Percentiles rank a stretch among this genome's conserved stretches.
Conservation (phyloP, 2,888 invertebrate species). For the Octonoba sinensis region DNA sequence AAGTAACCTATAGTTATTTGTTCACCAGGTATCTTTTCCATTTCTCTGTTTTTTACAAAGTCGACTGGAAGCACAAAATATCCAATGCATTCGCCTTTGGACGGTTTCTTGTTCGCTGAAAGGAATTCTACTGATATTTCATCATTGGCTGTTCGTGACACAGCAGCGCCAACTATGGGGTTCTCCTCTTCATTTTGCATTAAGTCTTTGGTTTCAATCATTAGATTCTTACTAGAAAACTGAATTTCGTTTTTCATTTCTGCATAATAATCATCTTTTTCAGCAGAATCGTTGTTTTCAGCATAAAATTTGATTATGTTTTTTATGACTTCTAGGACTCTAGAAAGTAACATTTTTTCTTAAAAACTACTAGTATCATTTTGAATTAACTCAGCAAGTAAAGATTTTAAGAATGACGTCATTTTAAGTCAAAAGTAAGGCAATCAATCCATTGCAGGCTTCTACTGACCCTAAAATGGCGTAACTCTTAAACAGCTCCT, state of each 20-base stretch:
- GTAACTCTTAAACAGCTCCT: no score
- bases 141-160: not conserved
- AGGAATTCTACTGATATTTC: constrained; percentile 17
- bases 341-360: no score
- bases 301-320: constrained; percentile 7
- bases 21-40: constrained; percentile 3
- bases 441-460: no score
- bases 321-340: constrained; percentile 20
- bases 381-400: no score
- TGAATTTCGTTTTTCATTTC: no score
- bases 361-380: not conserved
- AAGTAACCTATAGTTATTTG: constrained; percentile 30
- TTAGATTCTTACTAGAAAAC: constrained; percentile 14
- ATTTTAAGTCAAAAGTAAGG: no score
- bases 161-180: constrained; percentile 18
- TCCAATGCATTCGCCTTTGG: constrained; percentile 4
- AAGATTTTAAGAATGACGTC: no score
- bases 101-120: not conserved
- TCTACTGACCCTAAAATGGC: no score
- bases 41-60: constrained; percentile 23
- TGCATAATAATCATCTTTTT: no score
- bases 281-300: not conserved
- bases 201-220: constrained; percentile 16
- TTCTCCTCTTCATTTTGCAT: not conserved
- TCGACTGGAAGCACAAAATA: constrained; percentile 36